A percentile compares a stretch with the other conserved stretches of the same genome.
These are phyloP conservation scores for Drosophila atripex DNA, from an alignment of 2,888 invertebrate genomes.

Conservation along the genomic window DNA sequence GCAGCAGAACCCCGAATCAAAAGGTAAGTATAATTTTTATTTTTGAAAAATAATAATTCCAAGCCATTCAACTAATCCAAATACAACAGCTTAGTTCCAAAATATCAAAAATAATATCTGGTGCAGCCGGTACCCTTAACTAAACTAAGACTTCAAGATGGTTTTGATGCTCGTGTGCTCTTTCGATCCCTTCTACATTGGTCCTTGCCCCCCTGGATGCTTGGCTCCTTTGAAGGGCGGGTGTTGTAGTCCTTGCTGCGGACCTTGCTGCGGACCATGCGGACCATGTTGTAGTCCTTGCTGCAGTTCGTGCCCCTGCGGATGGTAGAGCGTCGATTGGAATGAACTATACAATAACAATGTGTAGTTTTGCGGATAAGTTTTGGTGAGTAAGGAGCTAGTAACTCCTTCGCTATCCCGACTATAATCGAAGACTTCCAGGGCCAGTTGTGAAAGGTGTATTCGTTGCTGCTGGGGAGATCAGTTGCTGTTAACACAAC, in stretches of 20 bases:
- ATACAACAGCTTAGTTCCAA: background rate
- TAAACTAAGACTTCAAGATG: conserved; percentile 30
- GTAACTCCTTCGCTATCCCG: background rate
- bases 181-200: conserved; percentile 64
- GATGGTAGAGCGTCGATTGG: background rate
- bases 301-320: conserved; percentile 40
- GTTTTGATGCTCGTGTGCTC: conserved; percentile 50
- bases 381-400: background rate
- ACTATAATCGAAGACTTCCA: background rate
- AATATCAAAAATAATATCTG: background rate
- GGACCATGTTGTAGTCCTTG: conserved; percentile 35
- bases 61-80: background rate
- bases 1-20: conserved; percentile 2
- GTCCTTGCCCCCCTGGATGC: conserved; percentile 64
- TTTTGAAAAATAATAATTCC: no score
- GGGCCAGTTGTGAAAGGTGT: conserved; percentile 16
- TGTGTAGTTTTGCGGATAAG: no score
- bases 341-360: no score
- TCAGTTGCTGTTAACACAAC: conserved; percentile 25
- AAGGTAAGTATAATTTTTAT: background rate
- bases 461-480: conserved; percentile 17
- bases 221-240: conserved; percentile 36
- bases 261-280: conserved; percentile 37
- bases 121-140: background rate
- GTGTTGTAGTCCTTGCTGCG: conserved; percentile 29